Base-by-base conservation (phyloP, 92 coral and sea anemone genomes). In the Heliopora coerulea region DNA sequence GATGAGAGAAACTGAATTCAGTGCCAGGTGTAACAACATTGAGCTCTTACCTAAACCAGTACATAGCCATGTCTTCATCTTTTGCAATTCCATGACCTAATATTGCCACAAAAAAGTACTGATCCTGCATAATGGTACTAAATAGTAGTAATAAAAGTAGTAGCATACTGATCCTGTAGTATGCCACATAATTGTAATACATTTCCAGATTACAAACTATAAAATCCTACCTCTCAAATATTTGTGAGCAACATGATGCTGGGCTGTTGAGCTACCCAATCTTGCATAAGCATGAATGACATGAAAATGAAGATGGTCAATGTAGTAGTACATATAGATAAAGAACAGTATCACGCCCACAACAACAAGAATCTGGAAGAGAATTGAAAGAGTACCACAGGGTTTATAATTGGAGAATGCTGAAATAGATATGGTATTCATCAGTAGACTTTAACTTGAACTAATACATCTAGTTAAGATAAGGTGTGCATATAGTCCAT, bases 11-110 rank as follows among this genome's bases (percentile, higher is more conserved):
- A 37, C 42, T 11, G 42, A 37, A 37, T 37, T 37, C 4, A 37
- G 11, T 37, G 42, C 42, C 42, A n/a, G n/a, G n/a, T n/a, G n/a
- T n/a, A n/a, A n/a, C n/a, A n/a, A n/a, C n/a, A n/a, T n/a, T n/a
- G n/a, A n/a, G n/a, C n/a, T n/a, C 75, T 8, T 75, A 93, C 98
- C 98, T 90, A 86, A 93, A 93, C 98, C 98, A 93, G 59, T 90
- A 88, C 91, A 90, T 87, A 49, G 98, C 98, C 80, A 68, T 60
- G 27, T 77, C 83, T 64, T 93, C 95, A 82, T 93, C 98, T 59
- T 93, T 86, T 15, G 30, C 29, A 18, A 89, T 90, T 42, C 98
- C 98, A 59, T 80, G 83, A 19, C 98, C 98, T 93, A 54, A 50
- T 65, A 8, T 65, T 14, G 20, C 28, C 9, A 25, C 73, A 65